Conservation (phyloP, 2,797 vertebrate genomes). For the Pseudocheirus occidentalis region DNA sequence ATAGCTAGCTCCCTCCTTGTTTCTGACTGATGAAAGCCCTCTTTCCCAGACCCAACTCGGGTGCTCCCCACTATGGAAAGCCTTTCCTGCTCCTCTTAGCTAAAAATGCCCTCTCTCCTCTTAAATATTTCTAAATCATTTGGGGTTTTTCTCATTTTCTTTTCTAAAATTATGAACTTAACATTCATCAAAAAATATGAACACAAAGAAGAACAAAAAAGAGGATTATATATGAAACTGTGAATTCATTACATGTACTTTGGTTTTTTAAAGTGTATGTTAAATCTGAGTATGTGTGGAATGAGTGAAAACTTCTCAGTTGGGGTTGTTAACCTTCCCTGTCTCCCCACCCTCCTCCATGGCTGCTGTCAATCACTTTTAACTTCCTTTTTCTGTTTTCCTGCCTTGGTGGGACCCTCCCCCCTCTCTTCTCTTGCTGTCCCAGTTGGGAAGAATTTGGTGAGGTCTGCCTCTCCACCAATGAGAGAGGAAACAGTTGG, state of each 20-base stretch:
- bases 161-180: background rate
- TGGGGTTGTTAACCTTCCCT: no score
- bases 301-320: no score
- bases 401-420: no score
- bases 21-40: background rate
- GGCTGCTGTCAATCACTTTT: no score
- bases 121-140: background rate
- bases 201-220: background rate
- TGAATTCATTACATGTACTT: background rate
- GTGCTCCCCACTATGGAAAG: background rate
- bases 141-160: background rate
- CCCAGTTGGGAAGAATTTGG: no score
- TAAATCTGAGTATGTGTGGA: background rate
- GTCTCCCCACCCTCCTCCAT: no score
- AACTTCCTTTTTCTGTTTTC: no score
- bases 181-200: background rate
- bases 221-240: background rate
- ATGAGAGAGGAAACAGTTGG: no score
- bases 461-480: no score
- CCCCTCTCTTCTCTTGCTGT: no score
- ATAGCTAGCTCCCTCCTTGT: background rate
- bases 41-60: background rate
- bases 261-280: background rate
- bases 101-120: background rate
- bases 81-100: background rate